Evolutionary conservation across 1,140 invertebrate species (phyloP).

Genomic region (Lordiphosa clarofinis): DNA sequence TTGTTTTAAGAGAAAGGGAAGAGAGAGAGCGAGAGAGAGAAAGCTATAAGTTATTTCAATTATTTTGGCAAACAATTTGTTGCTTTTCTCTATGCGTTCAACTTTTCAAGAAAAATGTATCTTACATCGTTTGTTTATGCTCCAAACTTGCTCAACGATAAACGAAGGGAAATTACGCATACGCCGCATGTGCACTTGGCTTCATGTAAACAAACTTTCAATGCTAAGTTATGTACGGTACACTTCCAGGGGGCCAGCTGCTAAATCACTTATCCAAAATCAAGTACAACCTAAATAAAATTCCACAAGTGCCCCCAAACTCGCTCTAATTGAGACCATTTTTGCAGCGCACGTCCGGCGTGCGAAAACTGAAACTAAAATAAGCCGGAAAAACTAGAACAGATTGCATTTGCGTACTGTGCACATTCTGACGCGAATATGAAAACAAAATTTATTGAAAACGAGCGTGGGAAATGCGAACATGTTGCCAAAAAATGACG

Average conservation of each 20-base stretch:
- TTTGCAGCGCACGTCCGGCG: conserved; percentile 23
- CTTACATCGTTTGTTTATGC: conserved; percentile 14
- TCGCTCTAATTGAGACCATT: conserved; percentile 40
- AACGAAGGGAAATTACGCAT: conserved; percentile 58
- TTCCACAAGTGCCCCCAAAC: conserved; percentile 46
- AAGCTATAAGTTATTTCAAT: conserved; percentile 65
- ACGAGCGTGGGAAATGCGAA: conserved; percentile 57
- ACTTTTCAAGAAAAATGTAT: conserved; percentile 30
- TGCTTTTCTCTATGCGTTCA: conserved; percentile 22
- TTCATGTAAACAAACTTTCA: conserved; percentile 53
- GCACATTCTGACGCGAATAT: conserved; percentile 55
- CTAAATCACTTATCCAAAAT: conserved; percentile 46
- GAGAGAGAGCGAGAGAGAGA: conserved; percentile 10
- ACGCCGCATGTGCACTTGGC: conserved; percentile 45
- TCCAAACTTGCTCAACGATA: conserved; percentile 25
- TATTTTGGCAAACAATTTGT: conserved; percentile 56
- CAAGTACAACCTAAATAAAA: conserved; percentile 42
- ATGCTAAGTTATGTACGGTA: conserved; percentile 34
- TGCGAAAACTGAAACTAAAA: conserved; percentile 34
- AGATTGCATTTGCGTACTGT: conserved; percentile 37
- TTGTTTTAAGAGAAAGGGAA: conserved; percentile 1
- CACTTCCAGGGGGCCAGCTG: conserved; percentile 26
- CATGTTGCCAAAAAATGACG: conserved; percentile 66
- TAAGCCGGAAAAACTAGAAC: conserved; percentile 65
- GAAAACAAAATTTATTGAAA: conserved; percentile 25